Evolutionary conservation across 2,797 vertebrate genomes (phyloP).

Genomic region (Tragelaphus oryx): DNA sequence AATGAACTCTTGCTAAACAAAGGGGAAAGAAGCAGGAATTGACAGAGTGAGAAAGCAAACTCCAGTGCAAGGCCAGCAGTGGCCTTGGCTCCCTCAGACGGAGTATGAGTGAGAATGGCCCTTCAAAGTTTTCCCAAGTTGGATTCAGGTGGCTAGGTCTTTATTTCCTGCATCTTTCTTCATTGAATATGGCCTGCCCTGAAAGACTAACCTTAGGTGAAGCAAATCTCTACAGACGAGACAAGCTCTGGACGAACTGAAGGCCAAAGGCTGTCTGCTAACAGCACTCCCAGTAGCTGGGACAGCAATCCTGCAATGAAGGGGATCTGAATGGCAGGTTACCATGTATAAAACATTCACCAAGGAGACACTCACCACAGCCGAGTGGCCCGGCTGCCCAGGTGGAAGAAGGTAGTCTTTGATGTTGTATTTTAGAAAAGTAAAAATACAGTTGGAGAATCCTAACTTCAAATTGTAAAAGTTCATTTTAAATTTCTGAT

Average conservation of each 20-base stretch:
- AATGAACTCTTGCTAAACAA: background rate
- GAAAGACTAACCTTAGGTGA: background rate
- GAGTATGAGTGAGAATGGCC: background rate
- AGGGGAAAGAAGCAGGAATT: background rate
- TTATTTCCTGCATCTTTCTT: background rate
- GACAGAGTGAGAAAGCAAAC: background rate
- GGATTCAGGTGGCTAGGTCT: background rate
- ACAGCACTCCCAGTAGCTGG: background rate
- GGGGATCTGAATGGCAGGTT: background rate
- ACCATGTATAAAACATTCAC: background rate
- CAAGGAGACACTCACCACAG: background rate
- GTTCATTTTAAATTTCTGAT: constrained; percentile 28
- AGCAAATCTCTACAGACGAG: background rate
- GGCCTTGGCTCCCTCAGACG: background rate
- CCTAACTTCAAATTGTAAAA: constrained; percentile 16
- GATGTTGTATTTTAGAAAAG: background rate
- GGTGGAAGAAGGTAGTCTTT: background rate
- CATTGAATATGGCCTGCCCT: background rate
- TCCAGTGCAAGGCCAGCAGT: background rate
- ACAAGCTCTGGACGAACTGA: background rate
- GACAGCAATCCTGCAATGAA: background rate
- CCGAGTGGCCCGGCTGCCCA: background rate
- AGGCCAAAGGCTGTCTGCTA: background rate
- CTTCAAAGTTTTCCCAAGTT: background rate
- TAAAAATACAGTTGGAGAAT: constrained; percentile 8